These are phyloP conservation scores for Paraescarpia echinospica DNA, from an alignment of 1,140 invertebrate genomes.

Conservation along the genomic window DNA sequence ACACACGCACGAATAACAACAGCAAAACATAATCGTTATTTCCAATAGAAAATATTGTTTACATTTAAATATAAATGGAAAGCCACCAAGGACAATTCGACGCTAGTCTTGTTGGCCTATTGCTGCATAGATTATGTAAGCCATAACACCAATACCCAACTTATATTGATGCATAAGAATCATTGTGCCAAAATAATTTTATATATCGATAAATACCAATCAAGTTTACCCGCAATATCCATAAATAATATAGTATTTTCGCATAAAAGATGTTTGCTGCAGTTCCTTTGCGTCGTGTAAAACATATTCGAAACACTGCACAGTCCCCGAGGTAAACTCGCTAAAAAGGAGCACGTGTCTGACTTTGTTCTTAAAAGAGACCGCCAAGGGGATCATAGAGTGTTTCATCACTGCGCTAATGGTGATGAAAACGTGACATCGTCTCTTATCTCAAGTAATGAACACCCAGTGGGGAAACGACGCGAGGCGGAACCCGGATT, in stretches of 20 bases:
- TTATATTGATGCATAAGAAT: no score
- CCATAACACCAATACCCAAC: no score
- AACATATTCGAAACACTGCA: neutral
- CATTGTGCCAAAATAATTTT: no score
- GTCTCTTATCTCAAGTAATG: neutral
- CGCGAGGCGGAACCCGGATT: neutral
- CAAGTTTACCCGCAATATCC: no score
- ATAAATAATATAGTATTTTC: neutral
- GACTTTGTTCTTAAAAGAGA: neutral
- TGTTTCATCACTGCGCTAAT: neutral
- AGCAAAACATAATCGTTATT: no score
- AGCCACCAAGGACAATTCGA: no score
- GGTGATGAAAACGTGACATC: neutral
- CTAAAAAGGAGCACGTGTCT: neutral
- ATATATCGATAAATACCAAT: no score
- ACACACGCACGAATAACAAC: no score
- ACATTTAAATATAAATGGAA: no score
- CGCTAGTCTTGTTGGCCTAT: no score
- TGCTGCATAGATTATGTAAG: no score
- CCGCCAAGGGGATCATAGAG: neutral
- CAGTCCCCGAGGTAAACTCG: neutral
- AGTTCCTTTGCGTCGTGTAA: neutral
- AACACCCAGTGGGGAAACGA: neutral
- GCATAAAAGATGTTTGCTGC: neutral
- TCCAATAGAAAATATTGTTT: no score